phyloP scores from a whole-genome alignment of 2,113 vertebrate genomes.

The Psettodes erumei region DNA sequence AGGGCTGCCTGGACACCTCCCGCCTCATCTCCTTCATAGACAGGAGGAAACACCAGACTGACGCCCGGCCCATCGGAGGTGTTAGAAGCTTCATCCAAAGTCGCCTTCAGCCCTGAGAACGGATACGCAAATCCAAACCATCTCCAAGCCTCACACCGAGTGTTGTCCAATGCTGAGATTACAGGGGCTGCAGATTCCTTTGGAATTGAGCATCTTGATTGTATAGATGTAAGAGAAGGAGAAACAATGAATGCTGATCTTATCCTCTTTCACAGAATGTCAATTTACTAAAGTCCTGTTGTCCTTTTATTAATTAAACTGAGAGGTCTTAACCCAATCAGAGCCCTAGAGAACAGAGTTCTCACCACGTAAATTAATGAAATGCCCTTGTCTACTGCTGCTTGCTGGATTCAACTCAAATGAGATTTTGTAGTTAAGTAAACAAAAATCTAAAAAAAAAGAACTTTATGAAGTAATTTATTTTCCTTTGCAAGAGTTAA shows the following conservation, averaged over 20 bases:
- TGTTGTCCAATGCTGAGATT: constrained; percentile 8
- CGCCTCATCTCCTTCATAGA: constrained; percentile 97
- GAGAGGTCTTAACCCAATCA: constrained; percentile 64
- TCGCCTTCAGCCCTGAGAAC: constrained; percentile 91
- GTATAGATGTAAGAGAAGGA: constrained; percentile 27
- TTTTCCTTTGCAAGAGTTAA: constrained; percentile 69
- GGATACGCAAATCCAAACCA: constrained; percentile 26
- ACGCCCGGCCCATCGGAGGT: constrained; percentile 92
- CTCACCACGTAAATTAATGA: constrained; percentile 77
- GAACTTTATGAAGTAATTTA: constrained; percentile 74
- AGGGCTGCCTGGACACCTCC: constrained; percentile 90
- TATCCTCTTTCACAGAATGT: constrained; percentile 93
- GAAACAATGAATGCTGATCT: constrained; percentile 80
- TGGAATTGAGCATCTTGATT: constrained; percentile 11
- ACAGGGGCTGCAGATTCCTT: constrained; percentile 26
- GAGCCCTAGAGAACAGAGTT: constrained; percentile 71
- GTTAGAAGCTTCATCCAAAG: constrained; percentile 93
- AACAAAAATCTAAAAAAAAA: constrained; percentile 77
- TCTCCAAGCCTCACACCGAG: neutral
- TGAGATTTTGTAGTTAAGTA: constrained; percentile 77
- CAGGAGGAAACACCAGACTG: constrained; percentile 98
- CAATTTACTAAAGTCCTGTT: constrained; percentile 57
- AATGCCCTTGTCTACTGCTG: constrained; percentile 90
- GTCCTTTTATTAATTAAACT: constrained; percentile 61
- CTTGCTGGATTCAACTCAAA: constrained; percentile 83